Evolutionary conservation across 2,888 invertebrate species (phyloP), one percentile per base, ranked within the genome.

Genomic region (Rhaphigaster nebulosa): DNA sequence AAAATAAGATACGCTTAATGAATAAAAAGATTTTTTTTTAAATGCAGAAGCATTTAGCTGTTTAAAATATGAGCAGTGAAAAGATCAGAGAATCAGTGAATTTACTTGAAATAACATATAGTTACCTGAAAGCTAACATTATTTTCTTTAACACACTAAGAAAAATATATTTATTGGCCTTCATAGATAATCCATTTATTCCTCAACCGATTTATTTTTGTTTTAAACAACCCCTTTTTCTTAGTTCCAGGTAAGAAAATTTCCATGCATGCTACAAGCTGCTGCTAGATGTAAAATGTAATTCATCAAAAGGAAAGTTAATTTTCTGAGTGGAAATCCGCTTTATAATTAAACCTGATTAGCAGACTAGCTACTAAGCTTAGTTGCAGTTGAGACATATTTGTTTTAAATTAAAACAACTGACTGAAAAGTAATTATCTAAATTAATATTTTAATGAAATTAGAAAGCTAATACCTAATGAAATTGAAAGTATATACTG

Each of bases 361-460:
- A 60, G 60, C 60, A 60, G 60, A 60, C 60, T 60, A 60, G n/a
- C 60, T 60, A 60, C 12, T 60, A 60, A 60, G 3, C 56, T 26
- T 56, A 56, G n/a, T 60, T n/a, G 60, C 26, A 60, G 60, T 60
- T 60, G 60, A n/a, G 60, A n/a, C 60, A 60, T 60, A n/a, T n/a
- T n/a, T 60, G n/a, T 60, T 60, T 60, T 60, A n/a, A 13, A 60
- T 60, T 60, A 60, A 60, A 60, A 60, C 60, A 60, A 12, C 60
- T 60, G 60, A 60, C n/a, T 60, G 12, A 60, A 60, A 60, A 60
- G 60, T n/a, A 60, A 60, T 60, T 60, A 60, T 60, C n/a, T n/a
- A n/a, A 60, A 60, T 60, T 60, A 56, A 60, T 60, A 60, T 60
- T 13, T 60, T 60, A n/a, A n/a, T n/a, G 1, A 60, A 60, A 60